Conservation (phyloP, 2,888 invertebrate species). For the Rhimphoctona megacephalus region DNA sequence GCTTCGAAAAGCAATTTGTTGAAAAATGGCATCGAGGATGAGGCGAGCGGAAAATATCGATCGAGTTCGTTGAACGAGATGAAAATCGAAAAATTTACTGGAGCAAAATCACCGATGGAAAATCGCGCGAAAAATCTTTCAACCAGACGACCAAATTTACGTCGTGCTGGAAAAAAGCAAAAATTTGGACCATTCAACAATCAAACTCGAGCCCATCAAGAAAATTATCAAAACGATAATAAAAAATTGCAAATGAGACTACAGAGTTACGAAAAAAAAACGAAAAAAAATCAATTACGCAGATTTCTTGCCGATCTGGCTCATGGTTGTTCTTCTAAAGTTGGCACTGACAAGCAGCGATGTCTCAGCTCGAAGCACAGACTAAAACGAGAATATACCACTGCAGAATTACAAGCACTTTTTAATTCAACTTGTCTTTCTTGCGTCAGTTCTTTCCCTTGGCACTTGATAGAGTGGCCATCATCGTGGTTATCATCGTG, state of each 20-base stretch:
- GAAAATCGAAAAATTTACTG: conserved; percentile 32
- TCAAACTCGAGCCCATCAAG: background rate
- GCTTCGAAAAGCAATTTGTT: background rate
- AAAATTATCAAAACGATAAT: background rate
- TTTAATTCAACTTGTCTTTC: background rate
- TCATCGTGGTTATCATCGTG: background rate
- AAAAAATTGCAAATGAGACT: background rate
- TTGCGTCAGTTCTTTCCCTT: background rate
- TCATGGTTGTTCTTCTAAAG: background rate
- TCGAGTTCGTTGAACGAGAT: background rate
- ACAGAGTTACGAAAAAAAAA: background rate
- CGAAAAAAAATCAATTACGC: background rate
- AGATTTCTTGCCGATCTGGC: background rate
- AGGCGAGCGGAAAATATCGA: conserved; percentile 5
- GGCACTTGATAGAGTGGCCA: background rate
- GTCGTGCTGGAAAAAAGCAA: background rate
- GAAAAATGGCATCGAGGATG: background rate
- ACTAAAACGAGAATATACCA: conserved; percentile 7
- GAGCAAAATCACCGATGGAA: conserved; percentile 14
- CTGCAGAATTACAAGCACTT: background rate
- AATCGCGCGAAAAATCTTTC: background rate
- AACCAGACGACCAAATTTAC: conserved; percentile 3
- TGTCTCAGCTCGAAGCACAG: background rate
- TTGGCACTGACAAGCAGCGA: background rate
- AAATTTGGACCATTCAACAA: too few relatives aligned